Evolutionary conservation across 2,113 vertebrate genomes (phyloP).

Genomic region (Abramis brama): DNA sequence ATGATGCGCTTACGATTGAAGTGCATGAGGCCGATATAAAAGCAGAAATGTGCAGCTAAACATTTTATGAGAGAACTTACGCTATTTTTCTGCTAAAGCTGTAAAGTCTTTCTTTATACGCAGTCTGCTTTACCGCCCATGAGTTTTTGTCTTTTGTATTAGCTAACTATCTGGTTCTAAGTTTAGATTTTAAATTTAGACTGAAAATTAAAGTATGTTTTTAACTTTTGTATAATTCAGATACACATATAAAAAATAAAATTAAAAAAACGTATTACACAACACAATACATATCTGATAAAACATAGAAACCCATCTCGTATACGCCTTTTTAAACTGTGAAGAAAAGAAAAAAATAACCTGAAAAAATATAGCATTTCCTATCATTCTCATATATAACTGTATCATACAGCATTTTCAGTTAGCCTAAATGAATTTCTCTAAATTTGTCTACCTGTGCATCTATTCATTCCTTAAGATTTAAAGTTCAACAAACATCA

Average conservation of each 20-base stretch:
- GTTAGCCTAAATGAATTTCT: background rate
- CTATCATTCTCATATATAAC: background rate
- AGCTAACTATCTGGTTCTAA: background rate
- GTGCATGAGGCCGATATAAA: background rate
- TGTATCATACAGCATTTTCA: background rate
- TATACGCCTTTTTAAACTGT: background rate
- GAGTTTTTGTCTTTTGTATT: background rate
- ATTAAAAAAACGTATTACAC: background rate
- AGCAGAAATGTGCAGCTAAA: background rate
- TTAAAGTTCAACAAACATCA: conserved; percentile 1
- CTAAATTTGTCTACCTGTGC: background rate
- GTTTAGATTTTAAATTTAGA: background rate
- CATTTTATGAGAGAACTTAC: background rate
- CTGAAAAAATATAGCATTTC: background rate
- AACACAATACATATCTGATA: background rate
- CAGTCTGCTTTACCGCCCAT: background rate
- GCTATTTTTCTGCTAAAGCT: background rate
- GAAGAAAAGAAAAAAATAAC: background rate
- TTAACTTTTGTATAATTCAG: background rate
- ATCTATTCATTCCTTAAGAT: background rate
- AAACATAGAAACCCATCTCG: background rate
- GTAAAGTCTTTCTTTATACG: background rate
- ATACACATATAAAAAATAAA: background rate
- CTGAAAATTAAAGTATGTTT: background rate
- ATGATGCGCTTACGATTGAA: background rate